Base-by-base conservation (phyloP, 2,888 invertebrate genomes). In the Phasia obesa region DNA sequence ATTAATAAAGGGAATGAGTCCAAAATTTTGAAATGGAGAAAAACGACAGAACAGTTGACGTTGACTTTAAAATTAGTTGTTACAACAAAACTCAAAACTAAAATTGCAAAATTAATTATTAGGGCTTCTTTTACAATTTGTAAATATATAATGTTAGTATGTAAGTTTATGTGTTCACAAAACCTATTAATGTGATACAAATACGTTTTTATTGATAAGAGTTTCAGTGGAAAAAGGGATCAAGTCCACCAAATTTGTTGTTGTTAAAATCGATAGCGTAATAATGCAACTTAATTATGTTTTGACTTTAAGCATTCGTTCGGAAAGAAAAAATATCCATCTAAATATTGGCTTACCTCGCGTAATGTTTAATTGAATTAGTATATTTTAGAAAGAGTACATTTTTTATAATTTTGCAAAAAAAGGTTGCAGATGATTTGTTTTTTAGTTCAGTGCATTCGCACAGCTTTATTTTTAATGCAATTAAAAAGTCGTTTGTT, bases 81-180 rank as follows among this genome's bases (percentile, higher is more conserved):
- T 67, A 67, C 67, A 67, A 67, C 53, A 67, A 64, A 64, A 31
- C 64, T 49, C 23, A 59, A 47, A 64, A 64, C 62, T 59, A 5
- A 59, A 59, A 59, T 59, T 64, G 47, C 62, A 64, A 51, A 67
- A 67, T 53, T 67, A 53, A 38, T 67, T 53, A 53, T 67, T 53
- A 53, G 38, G 51, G 67, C 53, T 64, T 64, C 64, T 64, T 64
- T 64, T 64, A 64, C 17, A 64, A 64, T 64, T 64, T 47, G 47
- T 21, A 59, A 59, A 38, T 59, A 59, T 38, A 59, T 38, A 38
- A 59, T 15, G 59, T 38, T 59, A 38, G 38, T 59, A 59, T 27
- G 38, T 38, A 19, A 57, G 57, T 57, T 35, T 57, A 57, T 57
- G 35, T 57, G 44, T 65, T 65, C 51, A 51, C 35, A 49, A 49